Evolutionary conservation across 1,140 invertebrate genomes (phyloP).

Genomic region (Medauroidea extradentata): DNA sequence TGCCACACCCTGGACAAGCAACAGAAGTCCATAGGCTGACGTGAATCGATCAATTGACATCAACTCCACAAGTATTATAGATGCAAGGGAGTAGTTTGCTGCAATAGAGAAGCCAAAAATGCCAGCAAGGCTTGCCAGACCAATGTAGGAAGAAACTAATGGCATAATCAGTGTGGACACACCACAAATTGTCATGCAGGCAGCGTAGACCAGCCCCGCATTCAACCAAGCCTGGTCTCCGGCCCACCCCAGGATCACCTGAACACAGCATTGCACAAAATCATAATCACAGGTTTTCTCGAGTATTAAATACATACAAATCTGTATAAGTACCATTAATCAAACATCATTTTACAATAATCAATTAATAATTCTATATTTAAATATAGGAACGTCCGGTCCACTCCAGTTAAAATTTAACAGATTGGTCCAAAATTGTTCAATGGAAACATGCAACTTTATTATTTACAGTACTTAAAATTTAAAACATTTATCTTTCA

Average conservation of each 20-base stretch:
- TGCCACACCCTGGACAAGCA: slow-evolving; percentile 83
- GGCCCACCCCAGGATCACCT: slow-evolving; percentile 82
- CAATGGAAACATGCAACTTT: too few relatives aligned
- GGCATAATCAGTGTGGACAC: slow-evolving; percentile 66
- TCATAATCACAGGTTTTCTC: too few relatives aligned
- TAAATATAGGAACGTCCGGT: too few relatives aligned
- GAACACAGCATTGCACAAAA: too few relatives aligned
- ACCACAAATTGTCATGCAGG: slow-evolving; percentile 74
- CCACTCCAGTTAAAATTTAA: too few relatives aligned
- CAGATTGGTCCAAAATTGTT: too few relatives aligned
- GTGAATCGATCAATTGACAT: slow-evolving; percentile 83
- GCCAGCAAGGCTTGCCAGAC: slow-evolving; percentile 58
- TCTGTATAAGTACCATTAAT: too few relatives aligned
- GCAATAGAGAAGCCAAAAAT: slow-evolving; percentile 81
- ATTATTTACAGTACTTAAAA: too few relatives aligned
- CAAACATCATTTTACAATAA: too few relatives aligned
- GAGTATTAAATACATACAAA: too few relatives aligned
- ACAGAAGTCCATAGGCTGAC: slow-evolving; percentile 81
- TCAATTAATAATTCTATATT: too few relatives aligned
- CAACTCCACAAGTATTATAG: slow-evolving; percentile 80
- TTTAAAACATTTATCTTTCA: too few relatives aligned
- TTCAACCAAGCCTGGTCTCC: slow-evolving; percentile 76
- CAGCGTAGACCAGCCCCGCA: slow-evolving; percentile 68
- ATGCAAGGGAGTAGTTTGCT: slow-evolving; percentile 81
- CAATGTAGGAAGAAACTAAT: slow-evolving; percentile 51